Conservation (phyloP, 2,797 vertebrate genomes). For the Halcyon chelicuti region DNA sequence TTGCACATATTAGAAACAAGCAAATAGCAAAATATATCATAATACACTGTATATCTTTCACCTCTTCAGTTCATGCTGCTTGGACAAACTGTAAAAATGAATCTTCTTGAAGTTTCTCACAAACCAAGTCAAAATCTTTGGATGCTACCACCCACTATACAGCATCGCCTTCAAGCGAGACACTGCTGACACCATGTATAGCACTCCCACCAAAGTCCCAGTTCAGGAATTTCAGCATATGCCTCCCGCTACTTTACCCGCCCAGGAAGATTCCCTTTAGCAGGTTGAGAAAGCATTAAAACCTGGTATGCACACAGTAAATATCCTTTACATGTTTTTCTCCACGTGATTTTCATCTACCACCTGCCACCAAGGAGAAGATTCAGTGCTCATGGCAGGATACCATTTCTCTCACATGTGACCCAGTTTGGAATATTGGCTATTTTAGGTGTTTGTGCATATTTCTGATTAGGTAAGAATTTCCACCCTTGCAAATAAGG, state of each 20-base stretch:
- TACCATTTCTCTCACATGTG: neutral
- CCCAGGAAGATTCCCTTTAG: neutral
- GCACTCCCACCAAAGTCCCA: neutral
- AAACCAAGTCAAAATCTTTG: neutral
- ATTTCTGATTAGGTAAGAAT: neutral
- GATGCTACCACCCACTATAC: fast-evolving
- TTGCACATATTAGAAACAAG: neutral
- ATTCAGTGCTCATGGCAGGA: fast-evolving
- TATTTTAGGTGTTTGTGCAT: neutral
- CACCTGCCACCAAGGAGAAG: neutral
- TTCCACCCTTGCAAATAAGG: neutral
- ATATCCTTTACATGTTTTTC: neutral
- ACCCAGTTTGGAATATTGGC: neutral
- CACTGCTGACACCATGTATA: neutral
- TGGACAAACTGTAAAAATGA: neutral
- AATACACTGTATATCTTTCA: neutral
- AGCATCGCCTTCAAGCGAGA: neutral
- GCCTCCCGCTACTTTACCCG: neutral
- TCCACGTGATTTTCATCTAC: neutral
- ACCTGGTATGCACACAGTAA: neutral
- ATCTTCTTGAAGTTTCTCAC: neutral
- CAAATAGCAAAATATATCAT: neutral
- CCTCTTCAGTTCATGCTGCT: neutral
- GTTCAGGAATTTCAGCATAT: neutral
- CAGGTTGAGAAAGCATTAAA: neutral